Percentiles rank a stretch among this genome's conserved stretches.
Evolutionary conservation across 2,113 vertebrate species (phyloP).

Genomic region (Peromyscus leucopus): DNA sequence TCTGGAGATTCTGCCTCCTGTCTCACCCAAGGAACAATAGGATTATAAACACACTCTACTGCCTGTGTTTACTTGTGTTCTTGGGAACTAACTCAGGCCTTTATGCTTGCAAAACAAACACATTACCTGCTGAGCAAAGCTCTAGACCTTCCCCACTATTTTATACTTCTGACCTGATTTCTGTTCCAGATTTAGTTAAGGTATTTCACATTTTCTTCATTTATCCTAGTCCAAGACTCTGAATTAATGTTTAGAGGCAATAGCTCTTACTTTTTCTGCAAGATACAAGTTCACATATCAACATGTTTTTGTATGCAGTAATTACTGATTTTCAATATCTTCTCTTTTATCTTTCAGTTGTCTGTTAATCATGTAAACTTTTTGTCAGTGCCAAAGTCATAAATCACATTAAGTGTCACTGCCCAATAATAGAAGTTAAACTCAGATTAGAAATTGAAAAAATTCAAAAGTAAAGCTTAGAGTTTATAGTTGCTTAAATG

Average conservation of each 20-base stretch:
- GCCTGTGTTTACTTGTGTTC: background rate
- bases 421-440: slow-evolving; percentile 1
- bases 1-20: background rate
- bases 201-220: background rate
- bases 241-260: background rate
- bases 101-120: background rate
- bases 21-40: background rate
- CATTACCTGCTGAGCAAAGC: background rate
- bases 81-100: background rate
- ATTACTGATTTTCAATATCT: background rate
- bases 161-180: background rate
- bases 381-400: background rate
- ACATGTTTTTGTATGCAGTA: background rate
- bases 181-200: background rate
- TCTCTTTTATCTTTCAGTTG: background rate
- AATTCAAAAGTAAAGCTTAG: background rate
- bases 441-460: background rate
- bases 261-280: background rate
- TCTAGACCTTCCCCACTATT: background rate
- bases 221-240: background rate
- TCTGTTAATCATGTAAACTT: background rate
- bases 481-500: background rate
- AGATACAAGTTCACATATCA: background rate
- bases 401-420: background rate
- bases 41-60: no score